phyloP scores from a whole-genome alignment of 2,888 invertebrate species.

The Cybosia mesomella region DNA sequence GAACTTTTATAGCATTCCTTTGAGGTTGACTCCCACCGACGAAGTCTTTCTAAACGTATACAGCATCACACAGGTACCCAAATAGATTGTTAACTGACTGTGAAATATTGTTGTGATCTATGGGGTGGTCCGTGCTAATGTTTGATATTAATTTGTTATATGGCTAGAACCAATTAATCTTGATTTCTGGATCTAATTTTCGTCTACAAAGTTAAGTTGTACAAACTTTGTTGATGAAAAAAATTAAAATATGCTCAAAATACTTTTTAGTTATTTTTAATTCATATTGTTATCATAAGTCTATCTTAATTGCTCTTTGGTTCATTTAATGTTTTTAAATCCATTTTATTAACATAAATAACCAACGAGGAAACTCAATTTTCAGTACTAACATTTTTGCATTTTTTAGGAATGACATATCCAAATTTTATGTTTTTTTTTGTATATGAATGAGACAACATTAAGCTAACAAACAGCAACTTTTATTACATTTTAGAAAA shows the following conservation, averaged over 20 bases:
- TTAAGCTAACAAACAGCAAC: no score
- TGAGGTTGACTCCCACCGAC: constrained; percentile 66
- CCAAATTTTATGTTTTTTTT: no score
- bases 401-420: no score
- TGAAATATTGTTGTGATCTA: constrained; percentile 75
- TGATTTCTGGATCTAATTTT: constrained; percentile 48
- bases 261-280: constrained; percentile 44
- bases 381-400: no score
- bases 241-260: constrained; percentile 43
- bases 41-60: constrained; percentile 49
- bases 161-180: constrained; percentile 49
- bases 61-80: constrained; percentile 64
- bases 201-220: constrained; percentile 55
- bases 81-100: constrained; percentile 80
- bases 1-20: constrained; percentile 80
- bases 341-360: constrained; percentile 18
- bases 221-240: constrained; percentile 50
- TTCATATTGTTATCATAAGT: constrained; percentile 45
- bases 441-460: no score
- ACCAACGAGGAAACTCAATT: no score
- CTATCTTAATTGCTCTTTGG: constrained; percentile 37
- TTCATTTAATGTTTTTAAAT: constrained; percentile 31
- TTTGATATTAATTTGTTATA: constrained; percentile 50
- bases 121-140: constrained; percentile 69
- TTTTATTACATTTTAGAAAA: no score